These are phyloP conservation scores for Eledona agricola DNA, from an alignment of 2,888 invertebrate species.

Conservation along the genomic window DNA sequence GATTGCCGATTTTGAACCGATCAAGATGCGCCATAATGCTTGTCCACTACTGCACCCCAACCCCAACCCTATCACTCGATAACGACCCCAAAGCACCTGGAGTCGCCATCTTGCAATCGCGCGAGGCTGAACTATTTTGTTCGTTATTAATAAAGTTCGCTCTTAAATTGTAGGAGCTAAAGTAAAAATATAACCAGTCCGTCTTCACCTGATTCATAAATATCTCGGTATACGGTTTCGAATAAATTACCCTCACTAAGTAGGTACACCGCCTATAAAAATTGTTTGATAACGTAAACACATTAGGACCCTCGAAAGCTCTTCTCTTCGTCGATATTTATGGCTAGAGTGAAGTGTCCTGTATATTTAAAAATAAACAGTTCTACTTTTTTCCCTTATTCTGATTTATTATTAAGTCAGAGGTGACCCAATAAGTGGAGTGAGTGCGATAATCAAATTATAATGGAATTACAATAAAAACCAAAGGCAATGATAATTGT, in stretches of 20 bases:
- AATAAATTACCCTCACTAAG: conserved; percentile 29
- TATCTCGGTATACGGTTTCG: conserved; percentile 11
- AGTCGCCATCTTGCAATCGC: conserved; percentile 21
- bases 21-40: conserved; percentile 48
- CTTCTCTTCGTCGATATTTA: conserved; percentile 15
- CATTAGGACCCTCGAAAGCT: conserved; percentile 16
- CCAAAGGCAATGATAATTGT: conserved; percentile 11
- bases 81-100: conserved; percentile 12
- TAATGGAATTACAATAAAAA: conserved; percentile 13
- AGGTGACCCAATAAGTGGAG: no score
- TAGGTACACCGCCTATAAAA: conserved; percentile 17
- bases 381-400: no score
- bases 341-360: conserved; percentile 15
- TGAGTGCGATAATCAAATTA: conserved; percentile 9
- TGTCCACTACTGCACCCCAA: conserved; percentile 14
- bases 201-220: conserved; percentile 21
- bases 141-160: conserved; percentile 24
- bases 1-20: conserved; percentile 50
- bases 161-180: conserved; percentile 19
- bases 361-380: no score
- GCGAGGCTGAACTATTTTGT: conserved; percentile 9
- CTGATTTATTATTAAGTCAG: no score
- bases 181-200: conserved; percentile 24
- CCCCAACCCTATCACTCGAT: conserved; percentile 1
- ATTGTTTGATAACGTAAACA: conserved; percentile 16